Conservation (phyloP, 2,888 invertebrate species). For the Dynastes grantii region DNA sequence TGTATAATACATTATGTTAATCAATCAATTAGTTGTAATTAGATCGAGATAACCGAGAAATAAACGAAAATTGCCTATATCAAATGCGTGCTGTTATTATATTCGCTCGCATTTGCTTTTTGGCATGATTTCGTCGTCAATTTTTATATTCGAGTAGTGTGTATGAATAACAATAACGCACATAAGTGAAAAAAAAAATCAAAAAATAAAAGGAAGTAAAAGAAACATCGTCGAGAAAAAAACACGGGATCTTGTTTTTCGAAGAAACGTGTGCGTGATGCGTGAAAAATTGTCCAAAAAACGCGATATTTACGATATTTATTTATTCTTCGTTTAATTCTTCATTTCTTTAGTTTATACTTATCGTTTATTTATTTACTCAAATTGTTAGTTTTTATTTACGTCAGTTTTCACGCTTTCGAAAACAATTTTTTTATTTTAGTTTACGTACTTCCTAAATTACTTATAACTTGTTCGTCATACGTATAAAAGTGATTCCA, state of each 20-base stretch:
- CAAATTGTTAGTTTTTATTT: not conserved
- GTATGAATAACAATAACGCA: not conserved
- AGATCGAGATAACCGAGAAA: slow-evolving; percentile 16
- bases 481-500: slow-evolving; percentile 48
- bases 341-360: slow-evolving; percentile 21
- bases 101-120: no score
- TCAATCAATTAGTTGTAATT: slow-evolving; percentile 16
- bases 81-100: no score
- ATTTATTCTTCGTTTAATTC: slow-evolving; percentile 31
- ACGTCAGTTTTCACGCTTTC: slow-evolving; percentile 39
- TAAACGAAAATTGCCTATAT: slow-evolving; percentile 4
- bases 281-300: slow-evolving; percentile 45
- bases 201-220: slow-evolving; percentile 6
- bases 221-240: slow-evolving; percentile 20
- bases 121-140: no score
- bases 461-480: slow-evolving; percentile 44
- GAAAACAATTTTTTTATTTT: slow-evolving; percentile 35
- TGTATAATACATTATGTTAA: slow-evolving; percentile 27
- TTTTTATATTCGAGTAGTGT: not conserved
- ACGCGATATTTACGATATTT: slow-evolving; percentile 29
- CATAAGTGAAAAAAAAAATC: not conserved
- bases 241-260: slow-evolving; percentile 15
- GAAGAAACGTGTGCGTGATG: slow-evolving; percentile 37
- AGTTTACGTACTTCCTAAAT: slow-evolving; percentile 34
- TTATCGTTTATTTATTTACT: slow-evolving; percentile 22